phyloP scores from a whole-genome alignment of 2,113 vertebrate genomes.

The Ammodytes marinus region DNA sequence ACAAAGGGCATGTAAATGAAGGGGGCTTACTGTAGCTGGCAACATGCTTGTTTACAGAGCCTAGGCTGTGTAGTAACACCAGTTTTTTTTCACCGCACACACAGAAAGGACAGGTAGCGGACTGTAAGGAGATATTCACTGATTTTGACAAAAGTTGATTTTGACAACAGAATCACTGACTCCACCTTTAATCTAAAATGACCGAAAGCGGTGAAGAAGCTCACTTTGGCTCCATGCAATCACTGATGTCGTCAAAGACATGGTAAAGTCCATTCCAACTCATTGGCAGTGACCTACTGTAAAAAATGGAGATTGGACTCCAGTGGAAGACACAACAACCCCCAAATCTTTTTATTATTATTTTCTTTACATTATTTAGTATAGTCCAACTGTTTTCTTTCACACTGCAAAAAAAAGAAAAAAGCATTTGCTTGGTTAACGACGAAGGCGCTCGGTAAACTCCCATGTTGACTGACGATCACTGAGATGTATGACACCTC shows the following conservation, averaged over 20 bases:
- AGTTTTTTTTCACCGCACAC: no score
- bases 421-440: conserved; percentile 84
- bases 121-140: no score
- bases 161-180: no score
- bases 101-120: no score
- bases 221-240: conserved; percentile 54
- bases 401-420: conserved; percentile 75
- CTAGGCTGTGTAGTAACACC: no score
- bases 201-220: conserved; percentile 14
- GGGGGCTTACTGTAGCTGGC: no score
- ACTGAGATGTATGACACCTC: conserved; percentile 88
- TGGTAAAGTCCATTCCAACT: conserved; percentile 75
- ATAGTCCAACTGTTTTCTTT: conserved; percentile 72
- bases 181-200: neutral
- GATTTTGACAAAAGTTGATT: no score
- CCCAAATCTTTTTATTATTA: conserved; percentile 22
- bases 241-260: conserved; percentile 60
- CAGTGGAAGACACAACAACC: conserved; percentile 65
- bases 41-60: no score
- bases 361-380: conserved; percentile 38
- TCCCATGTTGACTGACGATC: conserved; percentile 87
- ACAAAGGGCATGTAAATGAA: no score
- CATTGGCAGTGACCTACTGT: conserved; percentile 76
- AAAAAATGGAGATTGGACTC: conserved; percentile 64
- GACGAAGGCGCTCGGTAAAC: conserved; percentile 81